Evolutionary conservation across 2,888 invertebrate species (phyloP), one percentile per base, ranked within the genome.

Genomic region (Dorcus parallelipipedus): DNA sequence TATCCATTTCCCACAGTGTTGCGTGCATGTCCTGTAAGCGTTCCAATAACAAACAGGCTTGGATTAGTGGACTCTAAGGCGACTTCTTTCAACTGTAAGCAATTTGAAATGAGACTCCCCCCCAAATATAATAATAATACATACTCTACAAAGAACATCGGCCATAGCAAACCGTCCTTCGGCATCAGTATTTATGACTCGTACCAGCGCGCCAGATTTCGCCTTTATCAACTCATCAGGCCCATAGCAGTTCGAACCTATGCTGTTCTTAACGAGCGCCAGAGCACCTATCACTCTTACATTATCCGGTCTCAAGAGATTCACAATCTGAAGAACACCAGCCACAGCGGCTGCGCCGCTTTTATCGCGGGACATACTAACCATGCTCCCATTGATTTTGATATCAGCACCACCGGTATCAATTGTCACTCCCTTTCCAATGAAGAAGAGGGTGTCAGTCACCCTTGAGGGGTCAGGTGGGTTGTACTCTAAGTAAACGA

Each of bases 131-230:
- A 33, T 6, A 33, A 33, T 33, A 33, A 33, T 33, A 33, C 26
- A 6, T 80, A 89, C 87, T 78, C 85, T 85, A 72, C 89, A 91
- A 38, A 96, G 83, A 26, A 92, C 86, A 81, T 96, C 95, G 41
- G 90, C 89, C 94, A 96, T 94, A 45, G 90, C 90, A 90, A 95
- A 89, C 57, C 96, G 84, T 1, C 97, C 97, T 80, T 97, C 97
- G 51, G 96, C 95, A 81, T 97, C 97, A 3, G 97, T 97, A 79
- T 97, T 97, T 55, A 91, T 92, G 49, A 97, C 85, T 58, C 96
- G 85, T 53, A 96, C 87, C 59, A 93, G 82, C 9, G 84, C 84
- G 3, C 95, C 94, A 63, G 91, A 89, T 55, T 95, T 84, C 5
- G 91, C 86, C 6, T 87, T 87, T 64, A 96, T 86, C 59, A 97